Evolutionary conservation across 2,888 invertebrate species (phyloP), one percentile per base, ranked within the genome.

Genomic region (Ormyrus rosae): DNA sequence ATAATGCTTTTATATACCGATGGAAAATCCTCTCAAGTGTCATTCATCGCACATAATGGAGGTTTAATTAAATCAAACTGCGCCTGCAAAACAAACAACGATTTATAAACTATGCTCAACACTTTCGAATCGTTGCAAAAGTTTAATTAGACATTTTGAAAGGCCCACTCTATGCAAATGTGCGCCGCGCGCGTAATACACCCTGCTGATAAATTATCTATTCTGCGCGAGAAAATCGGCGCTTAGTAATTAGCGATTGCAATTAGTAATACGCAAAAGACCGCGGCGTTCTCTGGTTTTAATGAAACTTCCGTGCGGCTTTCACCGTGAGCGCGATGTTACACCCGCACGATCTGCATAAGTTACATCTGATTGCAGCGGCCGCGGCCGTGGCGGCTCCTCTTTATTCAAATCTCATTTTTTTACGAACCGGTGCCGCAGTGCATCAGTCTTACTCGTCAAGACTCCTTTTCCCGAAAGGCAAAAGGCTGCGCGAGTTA

Each of bases 221-320:
- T 81, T 81, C 67, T 13, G 71, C 81, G 79, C 81, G 81, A 82
- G 81, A 82, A 82, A 82, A 82, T 82, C 79, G 75, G 78, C 51
- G 75, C 78, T 75, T 78, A 78, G 74, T 80, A 82, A 82, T 82
- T 82, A 82, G 80, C 80, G 51, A 74, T 80, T 46, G 82, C 80
- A 82, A 82, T 82, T 82, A 82, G 78, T 46, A 78, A 78, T 64
- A 71, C 67, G 81, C 67, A 69, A 70, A 56, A 78, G 70, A 69
- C 19, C 8, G 65, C 46, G 80, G 34, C 34, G 34, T 34, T 34
- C 34, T 34, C 74, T 70, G 73, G 76, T 71, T 72, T 72, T 70
- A 19, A 55, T 61, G 70, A 71, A 78, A 79, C 81, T 75, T 79
- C 81, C 78, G 67, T 72, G 46, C 34, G 34, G 65, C 81, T 81